phyloP scores from a whole-genome alignment of 1,140 invertebrate genomes.

The Subanguina moxae region DNA sequence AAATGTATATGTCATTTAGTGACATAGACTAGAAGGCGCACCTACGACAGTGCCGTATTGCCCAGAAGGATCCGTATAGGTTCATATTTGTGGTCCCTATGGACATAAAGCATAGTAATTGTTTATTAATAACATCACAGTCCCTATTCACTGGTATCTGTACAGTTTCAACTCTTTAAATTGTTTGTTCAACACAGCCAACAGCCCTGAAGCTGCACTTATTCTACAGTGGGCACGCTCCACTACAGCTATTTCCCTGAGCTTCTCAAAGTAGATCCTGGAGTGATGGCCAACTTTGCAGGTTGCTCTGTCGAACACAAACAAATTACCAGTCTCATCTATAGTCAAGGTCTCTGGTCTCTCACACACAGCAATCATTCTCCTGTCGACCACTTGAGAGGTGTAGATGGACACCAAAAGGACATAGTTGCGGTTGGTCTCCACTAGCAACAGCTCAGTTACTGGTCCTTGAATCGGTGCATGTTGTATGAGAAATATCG shows the following conservation, averaged over 20 bases:
- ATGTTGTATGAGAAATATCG: too few species aligned
- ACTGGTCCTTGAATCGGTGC: too few species aligned
- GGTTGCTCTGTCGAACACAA: constrained; percentile 43
- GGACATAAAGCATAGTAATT: too few species aligned
- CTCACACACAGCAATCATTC: constrained; percentile 42
- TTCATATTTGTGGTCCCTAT: too few species aligned
- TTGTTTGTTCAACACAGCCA: constrained; percentile 20
- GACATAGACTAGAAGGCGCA: too few species aligned
- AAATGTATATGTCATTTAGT: too few species aligned
- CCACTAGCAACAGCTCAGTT: constrained; percentile 30
- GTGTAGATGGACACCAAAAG: constrained; percentile 28
- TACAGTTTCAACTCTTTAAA: constrained; percentile 24
- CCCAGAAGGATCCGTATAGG: too few species aligned
- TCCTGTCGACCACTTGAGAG: constrained; percentile 23
- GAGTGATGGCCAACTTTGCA: constrained; percentile 30
- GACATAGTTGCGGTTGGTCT: constrained; percentile 31
- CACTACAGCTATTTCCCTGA: constrained; percentile 25
- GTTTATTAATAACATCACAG: too few species aligned
- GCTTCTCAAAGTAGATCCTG: constrained; percentile 31
- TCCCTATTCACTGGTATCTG: constrained; percentile 10
- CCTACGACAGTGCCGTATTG: too few species aligned
- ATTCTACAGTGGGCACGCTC: constrained; percentile 28
- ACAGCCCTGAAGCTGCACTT: constrained; percentile 21
- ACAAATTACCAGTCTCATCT: constrained; percentile 40
- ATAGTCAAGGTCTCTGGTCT: constrained; percentile 35